These are phyloP conservation scores for Phalacrocorax brasilianus DNA, from an alignment of 2,113 vertebrate genomes.

Conservation along the genomic window DNA sequence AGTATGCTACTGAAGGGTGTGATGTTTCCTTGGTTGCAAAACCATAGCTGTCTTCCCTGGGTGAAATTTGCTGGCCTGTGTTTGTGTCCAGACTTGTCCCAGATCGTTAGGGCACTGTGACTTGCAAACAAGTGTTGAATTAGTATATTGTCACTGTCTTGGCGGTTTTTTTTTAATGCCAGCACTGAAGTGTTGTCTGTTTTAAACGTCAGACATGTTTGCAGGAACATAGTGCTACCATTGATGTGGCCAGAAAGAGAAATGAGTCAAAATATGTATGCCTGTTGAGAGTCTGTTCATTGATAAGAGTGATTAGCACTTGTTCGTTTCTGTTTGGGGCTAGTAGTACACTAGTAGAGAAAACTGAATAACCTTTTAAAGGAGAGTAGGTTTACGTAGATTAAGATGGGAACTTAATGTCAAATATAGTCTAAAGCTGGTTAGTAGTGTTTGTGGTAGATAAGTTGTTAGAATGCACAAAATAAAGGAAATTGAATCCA, in stretches of 20 bases:
- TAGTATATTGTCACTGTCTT: background rate
- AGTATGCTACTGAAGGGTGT: background rate
- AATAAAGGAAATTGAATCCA: background rate
- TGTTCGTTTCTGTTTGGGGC: background rate
- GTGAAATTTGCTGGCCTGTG: background rate
- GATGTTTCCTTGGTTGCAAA: slow-evolving; percentile 8
- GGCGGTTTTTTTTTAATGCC: background rate
- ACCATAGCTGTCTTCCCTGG: background rate
- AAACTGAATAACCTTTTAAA: background rate
- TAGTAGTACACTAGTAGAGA: background rate
- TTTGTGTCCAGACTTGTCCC: background rate
- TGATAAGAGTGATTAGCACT: background rate
- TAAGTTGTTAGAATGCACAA: background rate
- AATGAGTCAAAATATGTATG: background rate
- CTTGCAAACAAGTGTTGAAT: background rate
- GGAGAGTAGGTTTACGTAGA: background rate
- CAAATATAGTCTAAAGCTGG: background rate
- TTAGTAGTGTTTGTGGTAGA: background rate
- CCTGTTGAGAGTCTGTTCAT: background rate
- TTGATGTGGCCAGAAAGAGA: background rate
- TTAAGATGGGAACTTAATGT: background rate
- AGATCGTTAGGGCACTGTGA: background rate
- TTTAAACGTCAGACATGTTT: background rate
- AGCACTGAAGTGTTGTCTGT: background rate
- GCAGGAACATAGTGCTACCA: background rate